Base-by-base conservation (phyloP, 2,113 vertebrate species). In the Henicopernis longicauda region DNA sequence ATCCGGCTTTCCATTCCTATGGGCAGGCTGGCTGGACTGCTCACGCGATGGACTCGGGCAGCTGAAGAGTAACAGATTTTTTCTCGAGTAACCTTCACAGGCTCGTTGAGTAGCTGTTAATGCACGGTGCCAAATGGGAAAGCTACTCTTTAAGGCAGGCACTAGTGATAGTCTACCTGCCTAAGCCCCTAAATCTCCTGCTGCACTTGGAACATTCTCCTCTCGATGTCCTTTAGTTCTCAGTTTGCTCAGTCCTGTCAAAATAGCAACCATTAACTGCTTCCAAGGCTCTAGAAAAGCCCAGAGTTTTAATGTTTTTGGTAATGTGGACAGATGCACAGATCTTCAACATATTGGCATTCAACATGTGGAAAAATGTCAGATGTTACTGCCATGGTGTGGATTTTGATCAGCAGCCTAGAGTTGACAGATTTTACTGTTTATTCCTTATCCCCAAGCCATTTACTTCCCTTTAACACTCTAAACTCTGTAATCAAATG, bases 31-130 rank as follows among this genome's bases (percentile, higher is more conserved):
- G n/a, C 25, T 16, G 38, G 49, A 8, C 25, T 1, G 10, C 18
- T 44, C 25, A 13, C 6, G 1, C 0, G 0, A 34, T 32, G 50
- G 77, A 7, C 22, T 14, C n/a, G n/a, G 21, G 32, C 27, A 73
- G 67, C 72, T 1, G 0, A 66, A 50, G 40, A 20, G 32, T 17
- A 29, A 19, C 4, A 42, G 62, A 18, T n/a, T 49, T 26, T 49
- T 57, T 16, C 79, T 47, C 1, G 2, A 27, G 10, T 11, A 40
- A 47, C 34, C 25, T 65, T 47, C 38, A 3, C 29, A 17, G 57
- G 44, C 63, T 65, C 15, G 8, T 11, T 16, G 20, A 47, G 18
- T 13, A 32, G 82, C 27, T 63, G 36, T 16, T 62, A 21, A 9
- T 13, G 38, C 45, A 14, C 1, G 0, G 42, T 27, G 55, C 38